Evolutionary conservation across 1,140 invertebrate genomes (phyloP), one percentile per base, ranked within the genome.

Genomic region (Bombus difficillimus): DNA sequence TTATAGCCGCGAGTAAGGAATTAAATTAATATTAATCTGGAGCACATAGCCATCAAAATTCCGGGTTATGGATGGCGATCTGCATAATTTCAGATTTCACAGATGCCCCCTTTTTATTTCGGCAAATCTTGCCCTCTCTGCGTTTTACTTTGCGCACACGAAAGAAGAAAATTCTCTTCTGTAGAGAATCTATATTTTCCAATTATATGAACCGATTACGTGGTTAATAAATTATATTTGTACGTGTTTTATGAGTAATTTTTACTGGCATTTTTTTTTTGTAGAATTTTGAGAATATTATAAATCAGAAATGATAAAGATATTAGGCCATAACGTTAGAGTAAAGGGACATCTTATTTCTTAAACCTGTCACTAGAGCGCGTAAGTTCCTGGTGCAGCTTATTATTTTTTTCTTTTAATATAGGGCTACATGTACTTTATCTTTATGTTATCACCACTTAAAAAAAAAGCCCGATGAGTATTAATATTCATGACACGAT

Each of bases 21-120:
- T 94, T 93, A 92, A 94, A 94, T 94, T 94, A 94, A 94, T 94
- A 94, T 94, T 94, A 94, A 94, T 94, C 92, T 90, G 85, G 87
- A 89, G 86, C 91, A 92, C 81, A 87, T 62, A 90, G 74, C 80
- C 87, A 87, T 91, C 92, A 81, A 93, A 93, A 94, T 93, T 91
- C 89, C 84, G 82, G 88, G 77, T 86, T 90, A 75, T 87, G 71
- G 76, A 72, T 87, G 84, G 88, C 90, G 91, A 94, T 94, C 91
- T 94, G 90, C 93, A 93, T 94, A 92, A 91, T 93, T 92, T 92
- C 89, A 90, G 89, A 91, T 93, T 92, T 92, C 83, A 90, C 84
- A 86, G 90, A 86, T 86, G 85, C 86, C 75, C 12, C 39, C 43
- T 82, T 75, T 81, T 88, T 83, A 68, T 82, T 81, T 75, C 85